These are phyloP conservation scores for Castor canadensis DNA, from an alignment of 2,113 vertebrate genomes.

Conservation along the genomic window DNA sequence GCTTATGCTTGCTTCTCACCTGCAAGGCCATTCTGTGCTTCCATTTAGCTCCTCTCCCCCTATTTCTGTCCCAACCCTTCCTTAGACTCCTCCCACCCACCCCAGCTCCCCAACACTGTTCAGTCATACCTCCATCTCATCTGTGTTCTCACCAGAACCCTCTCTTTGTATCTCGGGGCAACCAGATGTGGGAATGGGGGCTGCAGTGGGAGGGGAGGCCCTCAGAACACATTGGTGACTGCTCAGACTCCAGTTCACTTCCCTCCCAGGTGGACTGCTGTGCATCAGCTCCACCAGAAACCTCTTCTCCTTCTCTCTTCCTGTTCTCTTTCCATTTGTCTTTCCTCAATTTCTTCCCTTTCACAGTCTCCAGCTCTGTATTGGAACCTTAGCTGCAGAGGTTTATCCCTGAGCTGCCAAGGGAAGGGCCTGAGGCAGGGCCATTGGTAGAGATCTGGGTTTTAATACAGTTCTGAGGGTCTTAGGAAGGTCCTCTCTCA, in stretches of 20 bases:
- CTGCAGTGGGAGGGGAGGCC: not conserved
- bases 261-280: not conserved
- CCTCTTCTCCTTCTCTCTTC: not conserved
- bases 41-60: not conserved
- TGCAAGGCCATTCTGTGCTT: constrained; percentile 25
- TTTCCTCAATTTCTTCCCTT: not conserved
- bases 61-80: not conserved
- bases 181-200: not conserved
- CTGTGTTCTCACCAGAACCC: not conserved
- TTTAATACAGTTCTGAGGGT: not conserved
- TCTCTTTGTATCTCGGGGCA: constrained; percentile 14
- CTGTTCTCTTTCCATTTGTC: not conserved
- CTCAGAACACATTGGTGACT: not conserved
- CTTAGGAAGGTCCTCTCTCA: not conserved
- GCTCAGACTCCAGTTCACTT: not conserved
- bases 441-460: not conserved
- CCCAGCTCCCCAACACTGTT: not conserved
- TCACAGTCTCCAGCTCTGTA: not conserved
- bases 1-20: not conserved
- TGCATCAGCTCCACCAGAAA: not conserved
- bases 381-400: not conserved
- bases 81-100: not conserved
- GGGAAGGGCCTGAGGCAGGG: not conserved
- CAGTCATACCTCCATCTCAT: not conserved
- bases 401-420: not conserved